Conservation (phyloP, 2,797 vertebrate species). For the Eutrigla gurnardus region DNA sequence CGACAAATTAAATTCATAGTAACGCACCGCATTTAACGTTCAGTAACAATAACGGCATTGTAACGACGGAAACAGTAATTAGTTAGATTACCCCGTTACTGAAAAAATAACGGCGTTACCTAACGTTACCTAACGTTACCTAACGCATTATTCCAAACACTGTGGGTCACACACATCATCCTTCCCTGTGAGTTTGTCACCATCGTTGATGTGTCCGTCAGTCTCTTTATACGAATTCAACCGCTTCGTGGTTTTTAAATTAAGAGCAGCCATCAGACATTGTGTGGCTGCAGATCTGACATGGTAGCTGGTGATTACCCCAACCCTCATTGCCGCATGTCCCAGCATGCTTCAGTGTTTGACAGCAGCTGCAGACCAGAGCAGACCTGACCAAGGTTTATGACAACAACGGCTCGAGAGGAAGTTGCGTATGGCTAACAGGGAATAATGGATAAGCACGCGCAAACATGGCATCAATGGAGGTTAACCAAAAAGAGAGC, state of each 20-base stretch:
- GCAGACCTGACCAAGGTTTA: constrained; percentile 69
- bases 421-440: constrained; percentile 31
- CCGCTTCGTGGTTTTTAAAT: constrained; percentile 1
- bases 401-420: constrained; percentile 65
- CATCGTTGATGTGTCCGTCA: neutral
- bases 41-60: no score
- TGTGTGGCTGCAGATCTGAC: constrained; percentile 43
- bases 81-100: no score
- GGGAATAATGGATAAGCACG: constrained; percentile 23
- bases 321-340: constrained; percentile 44
- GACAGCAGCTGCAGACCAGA: constrained; percentile 73
- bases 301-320: constrained; percentile 55
- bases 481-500: constrained; percentile 20
- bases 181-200: neutral
- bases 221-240: neutral
- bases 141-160: no score
- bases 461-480: constrained; percentile 11
- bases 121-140: no score
- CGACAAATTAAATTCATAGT: no score
- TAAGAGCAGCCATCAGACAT: constrained; percentile 15
- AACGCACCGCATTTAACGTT: no score
- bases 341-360: constrained; percentile 65
- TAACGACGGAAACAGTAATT: no score
- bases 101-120: no score
- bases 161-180: no score